Conservation (phyloP, 2,113 vertebrate species). For the Meleagris gallopavo region DNA sequence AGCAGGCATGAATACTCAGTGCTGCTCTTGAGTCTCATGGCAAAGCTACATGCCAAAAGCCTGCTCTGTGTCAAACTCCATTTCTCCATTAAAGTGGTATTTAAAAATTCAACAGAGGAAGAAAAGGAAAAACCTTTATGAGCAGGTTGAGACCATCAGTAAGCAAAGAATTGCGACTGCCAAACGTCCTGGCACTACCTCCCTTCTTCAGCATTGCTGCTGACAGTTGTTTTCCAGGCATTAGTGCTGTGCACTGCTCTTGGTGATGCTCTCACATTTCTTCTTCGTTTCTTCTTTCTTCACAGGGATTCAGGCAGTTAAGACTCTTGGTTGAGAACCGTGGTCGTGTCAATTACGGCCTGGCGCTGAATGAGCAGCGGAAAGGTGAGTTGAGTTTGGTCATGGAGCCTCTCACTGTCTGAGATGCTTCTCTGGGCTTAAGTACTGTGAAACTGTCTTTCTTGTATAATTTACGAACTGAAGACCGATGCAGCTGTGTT, state of each 20-base stretch:
- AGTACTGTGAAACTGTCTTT: neutral
- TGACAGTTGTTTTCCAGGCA: neutral
- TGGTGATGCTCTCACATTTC: neutral
- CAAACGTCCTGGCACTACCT: neutral
- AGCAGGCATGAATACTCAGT: neutral
- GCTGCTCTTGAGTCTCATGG: neutral
- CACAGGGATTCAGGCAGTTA: conserved; percentile 84
- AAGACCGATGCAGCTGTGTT: fast-evolving
- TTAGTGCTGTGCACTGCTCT: neutral
- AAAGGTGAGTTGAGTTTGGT: conserved; percentile 85
- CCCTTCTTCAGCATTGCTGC: neutral
- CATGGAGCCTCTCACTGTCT: neutral
- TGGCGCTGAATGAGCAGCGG: conserved; percentile 85
- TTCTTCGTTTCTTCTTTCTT: neutral
- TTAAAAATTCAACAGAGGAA: neutral
- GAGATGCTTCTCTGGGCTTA: neutral
- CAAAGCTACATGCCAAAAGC: neutral
- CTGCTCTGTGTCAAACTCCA: neutral
- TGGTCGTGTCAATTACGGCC: conserved; percentile 88
- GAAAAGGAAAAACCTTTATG: neutral
- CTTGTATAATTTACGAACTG: neutral
- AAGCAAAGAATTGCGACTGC: neutral
- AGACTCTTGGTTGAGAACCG: conserved; percentile 93
- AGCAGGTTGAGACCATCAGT: neutral
- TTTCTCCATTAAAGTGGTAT: neutral